Evolutionary conservation across 2,113 vertebrate species (phyloP).

Genomic region (Indri indri): DNA sequence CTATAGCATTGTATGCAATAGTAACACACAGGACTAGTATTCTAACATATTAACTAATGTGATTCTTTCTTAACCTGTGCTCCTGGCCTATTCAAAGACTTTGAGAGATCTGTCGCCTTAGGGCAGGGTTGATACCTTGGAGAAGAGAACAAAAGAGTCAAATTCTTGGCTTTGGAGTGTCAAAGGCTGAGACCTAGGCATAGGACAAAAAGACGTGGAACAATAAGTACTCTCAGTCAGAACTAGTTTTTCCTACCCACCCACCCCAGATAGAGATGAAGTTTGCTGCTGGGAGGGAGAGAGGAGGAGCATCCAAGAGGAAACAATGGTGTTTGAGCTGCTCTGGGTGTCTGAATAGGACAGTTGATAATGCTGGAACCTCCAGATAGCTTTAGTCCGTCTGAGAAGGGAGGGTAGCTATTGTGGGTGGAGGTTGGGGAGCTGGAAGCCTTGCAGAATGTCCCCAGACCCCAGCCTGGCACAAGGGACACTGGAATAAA

Average conservation of each 20-base stretch:
- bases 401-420: neutral
- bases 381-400: neutral
- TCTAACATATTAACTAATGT: neutral
- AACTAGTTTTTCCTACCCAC: neutral
- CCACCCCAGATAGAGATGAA: neutral
- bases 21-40: neutral
- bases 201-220: conserved; percentile 11
- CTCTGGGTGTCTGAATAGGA: neutral
- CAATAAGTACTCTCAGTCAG: neutral
- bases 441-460: neutral
- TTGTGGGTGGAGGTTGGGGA: neutral
- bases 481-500: neutral
- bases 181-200: conserved; percentile 5
- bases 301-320: neutral
- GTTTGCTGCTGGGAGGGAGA: neutral
- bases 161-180: conserved; percentile 43
- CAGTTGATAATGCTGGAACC: neutral
- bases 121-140: conserved; percentile 1
- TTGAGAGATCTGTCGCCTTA: neutral
- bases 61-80: conserved; percentile 33
- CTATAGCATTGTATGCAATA: neutral
- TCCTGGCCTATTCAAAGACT: neutral
- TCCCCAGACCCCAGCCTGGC: neutral
- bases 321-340: neutral
- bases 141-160: conserved; percentile 22